These are phyloP conservation scores for Ariopsis seemanni DNA, from an alignment of 2,113 vertebrate genomes.

Conservation along the genomic window DNA sequence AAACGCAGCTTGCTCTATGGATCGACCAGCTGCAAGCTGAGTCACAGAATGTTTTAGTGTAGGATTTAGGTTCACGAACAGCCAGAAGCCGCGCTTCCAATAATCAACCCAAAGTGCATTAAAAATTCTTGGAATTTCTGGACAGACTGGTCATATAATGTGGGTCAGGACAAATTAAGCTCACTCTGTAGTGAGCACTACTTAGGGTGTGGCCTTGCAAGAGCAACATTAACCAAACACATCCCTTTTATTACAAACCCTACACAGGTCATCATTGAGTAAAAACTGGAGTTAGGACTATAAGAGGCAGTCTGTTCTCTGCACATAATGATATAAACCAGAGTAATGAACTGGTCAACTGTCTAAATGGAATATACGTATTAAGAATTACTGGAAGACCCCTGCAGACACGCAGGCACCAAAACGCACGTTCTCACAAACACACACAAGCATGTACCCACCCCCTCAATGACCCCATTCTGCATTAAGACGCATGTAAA, in stretches of 20 bases:
- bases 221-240: constrained; percentile 29
- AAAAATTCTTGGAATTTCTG: constrained; percentile 18
- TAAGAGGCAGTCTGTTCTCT: constrained; percentile 34
- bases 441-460: constrained; percentile 22
- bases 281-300: constrained; percentile 7
- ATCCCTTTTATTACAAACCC: constrained; percentile 25
- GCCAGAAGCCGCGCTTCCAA: constrained; percentile 17
- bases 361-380: constrained; percentile 64
- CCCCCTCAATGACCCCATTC: constrained; percentile 31
- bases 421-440: not conserved
- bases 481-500: constrained; percentile 66
- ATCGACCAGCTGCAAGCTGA: constrained; percentile 19
- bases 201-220: constrained; percentile 31
- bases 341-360: constrained; percentile 62
- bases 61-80: constrained; percentile 7
- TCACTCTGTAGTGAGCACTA: constrained; percentile 23
- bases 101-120: constrained; percentile 18
- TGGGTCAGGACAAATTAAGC: constrained; percentile 22
- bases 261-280: constrained; percentile 27
- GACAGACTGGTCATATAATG: constrained; percentile 14
- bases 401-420: constrained; percentile 51
- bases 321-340: constrained; percentile 59
- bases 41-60: constrained; percentile 15
- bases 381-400: constrained; percentile 69
- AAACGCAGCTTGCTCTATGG: not conserved